A percentile compares a stretch with the other conserved stretches of the same genome.
Conservation (phyloP, 2,113 vertebrate species). For the Cephalopterus ornatus region DNA sequence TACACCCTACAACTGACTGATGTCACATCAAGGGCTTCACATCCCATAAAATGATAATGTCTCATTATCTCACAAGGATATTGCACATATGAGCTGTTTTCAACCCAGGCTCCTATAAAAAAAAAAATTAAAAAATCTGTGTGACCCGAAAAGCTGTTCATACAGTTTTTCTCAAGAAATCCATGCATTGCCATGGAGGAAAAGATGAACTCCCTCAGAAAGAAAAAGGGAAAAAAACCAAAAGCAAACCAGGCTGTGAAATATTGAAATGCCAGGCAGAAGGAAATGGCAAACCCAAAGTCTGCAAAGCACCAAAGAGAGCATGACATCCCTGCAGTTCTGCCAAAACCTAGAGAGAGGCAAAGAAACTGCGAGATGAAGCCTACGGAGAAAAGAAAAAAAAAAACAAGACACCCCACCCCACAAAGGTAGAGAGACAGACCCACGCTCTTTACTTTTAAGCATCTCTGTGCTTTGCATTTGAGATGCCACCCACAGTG, state of each 20-base stretch:
- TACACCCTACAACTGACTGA: accelerated
- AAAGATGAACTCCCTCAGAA: not conserved
- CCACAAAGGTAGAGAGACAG: not conserved
- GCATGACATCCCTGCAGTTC: not conserved
- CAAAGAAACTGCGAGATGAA: not conserved
- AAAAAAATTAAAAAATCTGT: accelerated
- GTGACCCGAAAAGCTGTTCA: not conserved
- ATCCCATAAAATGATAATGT: not conserved
- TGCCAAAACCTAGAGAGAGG: not conserved
- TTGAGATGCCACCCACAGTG: not conserved
- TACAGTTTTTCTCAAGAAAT: not conserved
- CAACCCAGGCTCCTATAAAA: not conserved
- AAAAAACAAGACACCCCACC: accelerated
- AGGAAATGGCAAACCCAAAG: not conserved
- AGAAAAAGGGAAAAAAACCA: not conserved
- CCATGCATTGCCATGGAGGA: accelerated
- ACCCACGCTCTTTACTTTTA: not conserved
- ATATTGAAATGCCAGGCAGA: not conserved
- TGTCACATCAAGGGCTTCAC: not conserved
- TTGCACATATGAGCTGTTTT: not conserved
- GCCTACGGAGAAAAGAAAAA: not conserved
- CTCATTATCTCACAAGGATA: not conserved
- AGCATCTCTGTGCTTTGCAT: not conserved
- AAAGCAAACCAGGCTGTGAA: not conserved
- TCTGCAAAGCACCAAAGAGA: not conserved